Evolutionary conservation across 2,888 invertebrate species (phyloP).

Genomic region (Netelia virgata): DNA sequence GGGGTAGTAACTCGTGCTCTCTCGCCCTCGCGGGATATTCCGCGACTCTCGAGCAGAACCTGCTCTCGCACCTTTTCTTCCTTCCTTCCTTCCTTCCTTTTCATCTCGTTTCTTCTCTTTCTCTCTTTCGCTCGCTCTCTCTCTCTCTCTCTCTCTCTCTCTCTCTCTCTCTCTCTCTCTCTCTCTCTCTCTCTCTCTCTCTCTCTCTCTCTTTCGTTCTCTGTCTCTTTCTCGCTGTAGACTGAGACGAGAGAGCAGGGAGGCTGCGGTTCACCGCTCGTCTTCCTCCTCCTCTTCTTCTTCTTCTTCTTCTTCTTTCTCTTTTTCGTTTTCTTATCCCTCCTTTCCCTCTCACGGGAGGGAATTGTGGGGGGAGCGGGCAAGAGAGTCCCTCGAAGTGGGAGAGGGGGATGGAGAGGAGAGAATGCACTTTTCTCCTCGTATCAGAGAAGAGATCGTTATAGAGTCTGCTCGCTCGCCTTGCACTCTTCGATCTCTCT

Average conservation of each 20-base stretch:
- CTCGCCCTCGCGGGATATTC: constrained; percentile 56
- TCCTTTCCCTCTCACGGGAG: constrained; percentile 56
- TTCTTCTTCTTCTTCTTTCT: constrained; percentile 66
- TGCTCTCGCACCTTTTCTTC: constrained; percentile 77
- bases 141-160: constrained; percentile 65
- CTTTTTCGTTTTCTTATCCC: constrained; percentile 63
- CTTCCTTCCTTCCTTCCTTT: constrained; percentile 71
- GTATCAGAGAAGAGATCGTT: constrained; percentile 70
- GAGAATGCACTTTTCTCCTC: constrained; percentile 70
- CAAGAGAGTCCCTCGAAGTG: constrained; percentile 34
- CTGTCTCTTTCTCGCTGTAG: constrained; percentile 46
- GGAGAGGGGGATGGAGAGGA: constrained; percentile 6
- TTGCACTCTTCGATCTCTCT: constrained; percentile 61
- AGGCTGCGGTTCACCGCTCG: constrained; percentile 59
- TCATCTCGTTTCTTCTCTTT: constrained; percentile 67
- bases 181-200: constrained; percentile 62
- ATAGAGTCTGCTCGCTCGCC: constrained; percentile 58
- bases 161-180: constrained; percentile 57
- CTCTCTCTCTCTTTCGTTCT: constrained; percentile 60
- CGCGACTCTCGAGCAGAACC: constrained; percentile 58
- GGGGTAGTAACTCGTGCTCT: constrained; percentile 54
- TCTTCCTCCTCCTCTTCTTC: constrained; percentile 66
- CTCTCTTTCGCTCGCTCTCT: constrained; percentile 30
- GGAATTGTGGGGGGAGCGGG: constrained; percentile 33
- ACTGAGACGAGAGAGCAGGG: constrained; percentile 22